Evolutionary conservation across 1,140 invertebrate species (phyloP), one percentile per base, ranked within the genome.

Genomic region (Sycophaga agraensis): DNA sequence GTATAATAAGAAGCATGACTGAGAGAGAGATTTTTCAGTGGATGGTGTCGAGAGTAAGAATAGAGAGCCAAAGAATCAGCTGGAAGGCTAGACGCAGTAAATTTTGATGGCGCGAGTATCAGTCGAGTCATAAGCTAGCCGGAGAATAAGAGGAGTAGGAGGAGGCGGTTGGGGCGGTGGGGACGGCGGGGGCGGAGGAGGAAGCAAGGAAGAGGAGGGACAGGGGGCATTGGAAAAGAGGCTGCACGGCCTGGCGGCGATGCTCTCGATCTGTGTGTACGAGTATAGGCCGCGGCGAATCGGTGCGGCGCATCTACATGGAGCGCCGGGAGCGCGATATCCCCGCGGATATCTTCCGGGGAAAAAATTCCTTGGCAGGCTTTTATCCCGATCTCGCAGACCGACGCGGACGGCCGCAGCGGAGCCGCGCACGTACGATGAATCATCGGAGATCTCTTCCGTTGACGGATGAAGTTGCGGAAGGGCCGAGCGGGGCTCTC

Each of bases 381-480:
- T 28, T 53, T 53, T 53, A 53, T 53, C 50, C 50, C 50, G 34
- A 53, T 53, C 50, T 53, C 12, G 4, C 14, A 34, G 5, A 6
- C 5, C 11, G 11, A 34, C 5, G 31, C 35, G 9, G 9, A 3
- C 9, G 3, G 35, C 9, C 28, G 8, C 35, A 19, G 11, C 19
- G 7, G 8, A 9, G 24, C 14, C 16, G 24, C 46, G 46, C 12
- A 12, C 14, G 11, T 14, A 46, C 31, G 53, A 55, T 55, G 53
- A 55, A 43, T 55, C 53, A 55, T 43, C 24, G 24, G 37, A 42
- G 24, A 28, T 55, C 53, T 19, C 8, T 39, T 55, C 24, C 53
- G 53, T 43, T 55, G 53, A 55, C 53, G 53, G 39, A 55, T 55
- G 53, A 55, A 43, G 9, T 40, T 53, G 35, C 50, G 35, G 34